phyloP scores from a whole-genome alignment of 2,888 invertebrate species.

The Cantharis nigra region DNA sequence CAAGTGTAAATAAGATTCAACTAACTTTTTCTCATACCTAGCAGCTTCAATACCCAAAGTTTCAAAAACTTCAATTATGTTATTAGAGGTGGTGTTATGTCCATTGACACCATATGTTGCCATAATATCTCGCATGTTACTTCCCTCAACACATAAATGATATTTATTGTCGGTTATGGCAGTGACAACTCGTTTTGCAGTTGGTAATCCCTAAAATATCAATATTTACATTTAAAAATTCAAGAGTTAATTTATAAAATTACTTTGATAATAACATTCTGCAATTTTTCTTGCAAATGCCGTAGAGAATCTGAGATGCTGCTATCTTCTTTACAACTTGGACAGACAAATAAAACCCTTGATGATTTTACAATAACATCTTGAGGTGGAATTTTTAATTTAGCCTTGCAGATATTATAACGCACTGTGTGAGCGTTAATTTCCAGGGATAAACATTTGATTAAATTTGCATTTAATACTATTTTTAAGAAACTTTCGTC shows the following conservation, averaged over 20 bases:
- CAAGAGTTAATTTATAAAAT: neutral
- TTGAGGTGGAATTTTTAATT: neutral
- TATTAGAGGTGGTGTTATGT: constrained; percentile 84
- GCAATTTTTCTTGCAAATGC: constrained; percentile 65
- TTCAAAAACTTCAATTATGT: constrained; percentile 86
- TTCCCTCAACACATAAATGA: constrained; percentile 94
- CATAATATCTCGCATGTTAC: constrained; percentile 90
- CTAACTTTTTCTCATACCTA: constrained; percentile 54
- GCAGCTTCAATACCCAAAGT: constrained; percentile 98
- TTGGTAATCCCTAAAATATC: constrained; percentile 69
- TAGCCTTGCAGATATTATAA: constrained; percentile 51
- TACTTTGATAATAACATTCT: constrained; percentile 80
- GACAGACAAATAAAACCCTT: neutral
- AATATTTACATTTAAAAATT: neutral
- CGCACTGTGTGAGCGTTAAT: constrained; percentile 78
- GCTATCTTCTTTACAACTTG: neutral
- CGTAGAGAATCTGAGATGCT: neutral
- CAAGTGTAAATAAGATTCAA: neutral
- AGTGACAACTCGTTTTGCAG: constrained; percentile 90
- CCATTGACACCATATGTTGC: constrained; percentile 92
- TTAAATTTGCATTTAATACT: constrained; percentile 84
- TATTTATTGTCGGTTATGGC: constrained; percentile 73
- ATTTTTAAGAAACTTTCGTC: constrained; percentile 82
- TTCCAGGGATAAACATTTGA: constrained; percentile 82
- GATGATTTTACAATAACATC: neutral